Percentiles rank a stretch among this genome's conserved stretches.
Evolutionary conservation across 2,113 vertebrate species (phyloP).

Genomic region (Morone saxatilis): DNA sequence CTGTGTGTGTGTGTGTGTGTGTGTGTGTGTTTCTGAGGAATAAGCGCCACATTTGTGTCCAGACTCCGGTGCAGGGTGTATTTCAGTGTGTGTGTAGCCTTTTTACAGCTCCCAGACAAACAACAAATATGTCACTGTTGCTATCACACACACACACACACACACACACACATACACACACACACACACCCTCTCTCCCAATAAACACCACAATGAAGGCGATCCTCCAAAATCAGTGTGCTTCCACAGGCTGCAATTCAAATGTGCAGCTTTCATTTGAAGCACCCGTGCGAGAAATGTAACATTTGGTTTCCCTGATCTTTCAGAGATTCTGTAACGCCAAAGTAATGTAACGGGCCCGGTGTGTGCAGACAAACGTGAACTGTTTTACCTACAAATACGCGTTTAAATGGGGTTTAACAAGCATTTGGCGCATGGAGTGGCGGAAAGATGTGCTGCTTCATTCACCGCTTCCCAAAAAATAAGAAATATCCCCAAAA

Average conservation of each 20-base stretch:
- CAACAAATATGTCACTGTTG: background rate
- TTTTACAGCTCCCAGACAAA: background rate
- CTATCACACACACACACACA: no score
- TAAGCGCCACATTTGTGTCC: constrained; percentile 23
- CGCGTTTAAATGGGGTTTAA: background rate
- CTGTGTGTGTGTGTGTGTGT: no score
- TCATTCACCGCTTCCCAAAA: background rate
- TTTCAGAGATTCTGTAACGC: background rate
- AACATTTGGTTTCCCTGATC: background rate
- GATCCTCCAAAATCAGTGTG: no score
- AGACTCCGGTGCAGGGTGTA: constrained; percentile 30
- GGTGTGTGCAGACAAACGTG: no score
- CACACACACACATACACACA: no score
- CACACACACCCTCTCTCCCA: no score
- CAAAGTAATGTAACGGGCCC: constrained; percentile 13
- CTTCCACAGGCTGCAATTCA: no score
- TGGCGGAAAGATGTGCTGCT: constrained; percentile 8
- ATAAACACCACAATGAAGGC: no score
- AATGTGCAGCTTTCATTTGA: background rate
- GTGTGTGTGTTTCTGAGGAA: background rate
- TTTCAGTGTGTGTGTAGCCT: background rate
- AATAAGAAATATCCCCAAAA: background rate
- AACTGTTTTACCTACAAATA: background rate
- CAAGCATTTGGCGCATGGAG: background rate
- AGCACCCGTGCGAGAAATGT: no score